Percentiles rank a stretch among this genome's conserved stretches.
Evolutionary conservation across 92 coral and sea anemone genomes (phyloP).

Genomic region (Epizoanthus fatuus): DNA sequence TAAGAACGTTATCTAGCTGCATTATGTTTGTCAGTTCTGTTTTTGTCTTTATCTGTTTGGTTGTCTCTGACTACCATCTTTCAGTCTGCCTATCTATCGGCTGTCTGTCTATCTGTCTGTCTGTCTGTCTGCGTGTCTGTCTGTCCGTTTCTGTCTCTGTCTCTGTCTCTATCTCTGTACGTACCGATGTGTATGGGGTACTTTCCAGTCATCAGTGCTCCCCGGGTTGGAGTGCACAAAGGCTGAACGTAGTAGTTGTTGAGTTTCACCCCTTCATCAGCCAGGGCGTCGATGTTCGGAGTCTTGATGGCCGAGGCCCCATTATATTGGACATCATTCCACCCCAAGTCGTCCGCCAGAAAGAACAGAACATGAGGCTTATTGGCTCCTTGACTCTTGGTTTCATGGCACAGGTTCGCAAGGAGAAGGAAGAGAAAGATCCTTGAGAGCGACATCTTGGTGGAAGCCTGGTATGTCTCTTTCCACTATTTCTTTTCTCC

Average conservation of each 20-base stretch:
- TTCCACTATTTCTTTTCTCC: background rate
- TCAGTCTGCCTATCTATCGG: background rate
- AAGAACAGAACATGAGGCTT: slow-evolving; percentile 56
- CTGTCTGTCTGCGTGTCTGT: background rate
- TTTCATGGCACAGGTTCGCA: background rate
- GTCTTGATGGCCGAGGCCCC: slow-evolving; percentile 56
- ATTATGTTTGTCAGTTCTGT: background rate
- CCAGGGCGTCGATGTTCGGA: slow-evolving; percentile 56
- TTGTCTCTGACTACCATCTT: background rate
- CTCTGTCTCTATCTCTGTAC: background rate
- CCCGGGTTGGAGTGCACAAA: slow-evolving; percentile 65
- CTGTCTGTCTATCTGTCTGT: background rate
- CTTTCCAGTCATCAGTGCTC: slow-evolving; percentile 62
- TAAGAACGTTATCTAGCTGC: too few relatives aligned
- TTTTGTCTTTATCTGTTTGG: background rate
- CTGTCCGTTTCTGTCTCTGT: background rate
- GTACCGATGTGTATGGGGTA: slow-evolving; percentile 66
- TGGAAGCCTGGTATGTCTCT: background rate
- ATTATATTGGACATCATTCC: slow-evolving; percentile 63
- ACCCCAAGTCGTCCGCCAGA: slow-evolving; percentile 57
- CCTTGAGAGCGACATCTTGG: background rate
- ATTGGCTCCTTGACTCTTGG: slow-evolving; percentile 1
- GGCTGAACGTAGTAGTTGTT: slow-evolving; percentile 63
- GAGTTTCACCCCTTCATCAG: slow-evolving; percentile 58
- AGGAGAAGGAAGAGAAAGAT: background rate